Conservation (phyloP, 2,797 vertebrate species). For the Diplodus sargus region DNA sequence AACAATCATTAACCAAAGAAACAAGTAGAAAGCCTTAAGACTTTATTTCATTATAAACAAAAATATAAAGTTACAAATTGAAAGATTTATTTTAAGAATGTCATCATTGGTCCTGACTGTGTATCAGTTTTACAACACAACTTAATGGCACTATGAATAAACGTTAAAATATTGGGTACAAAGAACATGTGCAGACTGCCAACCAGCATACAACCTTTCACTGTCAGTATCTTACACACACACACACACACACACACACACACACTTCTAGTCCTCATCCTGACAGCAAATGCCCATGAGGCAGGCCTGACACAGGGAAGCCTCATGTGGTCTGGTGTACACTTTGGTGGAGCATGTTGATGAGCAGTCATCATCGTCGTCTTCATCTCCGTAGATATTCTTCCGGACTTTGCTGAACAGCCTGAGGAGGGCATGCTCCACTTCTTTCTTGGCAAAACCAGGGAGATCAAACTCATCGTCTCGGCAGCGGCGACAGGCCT, state of each 20-base stretch:
- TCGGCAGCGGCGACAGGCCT: slow-evolving; percentile 65
- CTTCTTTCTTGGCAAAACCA: slow-evolving; percentile 50
- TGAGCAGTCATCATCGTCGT: accelerated
- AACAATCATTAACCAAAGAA: background rate
- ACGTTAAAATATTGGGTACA: background rate
- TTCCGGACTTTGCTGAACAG: slow-evolving; percentile 73
- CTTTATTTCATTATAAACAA: slow-evolving; percentile 3
- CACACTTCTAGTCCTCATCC: slow-evolving; percentile 12
- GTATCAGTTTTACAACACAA: no score
- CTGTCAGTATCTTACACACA: slow-evolving; percentile 1
- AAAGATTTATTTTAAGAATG: background rate
- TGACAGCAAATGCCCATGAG: slow-evolving; percentile 57
- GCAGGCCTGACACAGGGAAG: slow-evolving; percentile 68
- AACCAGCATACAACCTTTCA: background rate
- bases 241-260: slow-evolving; percentile 15
- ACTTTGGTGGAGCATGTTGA: slow-evolving; percentile 1
- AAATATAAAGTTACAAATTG: background rate
- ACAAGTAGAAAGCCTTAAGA: background rate
- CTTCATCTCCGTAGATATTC: slow-evolving; percentile 71
- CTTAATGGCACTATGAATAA: background rate
- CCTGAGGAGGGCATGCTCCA: slow-evolving; percentile 36
- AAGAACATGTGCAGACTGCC: no score
- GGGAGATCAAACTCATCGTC: slow-evolving; percentile 1
- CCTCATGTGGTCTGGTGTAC: slow-evolving; percentile 69
- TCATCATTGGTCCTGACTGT: background rate